A percentile compares a stretch with the other conserved stretches of the same genome.
These are phyloP conservation scores for Argopecten irradians DNA, from an alignment of 1,140 invertebrate genomes.

Conservation along the genomic window DNA sequence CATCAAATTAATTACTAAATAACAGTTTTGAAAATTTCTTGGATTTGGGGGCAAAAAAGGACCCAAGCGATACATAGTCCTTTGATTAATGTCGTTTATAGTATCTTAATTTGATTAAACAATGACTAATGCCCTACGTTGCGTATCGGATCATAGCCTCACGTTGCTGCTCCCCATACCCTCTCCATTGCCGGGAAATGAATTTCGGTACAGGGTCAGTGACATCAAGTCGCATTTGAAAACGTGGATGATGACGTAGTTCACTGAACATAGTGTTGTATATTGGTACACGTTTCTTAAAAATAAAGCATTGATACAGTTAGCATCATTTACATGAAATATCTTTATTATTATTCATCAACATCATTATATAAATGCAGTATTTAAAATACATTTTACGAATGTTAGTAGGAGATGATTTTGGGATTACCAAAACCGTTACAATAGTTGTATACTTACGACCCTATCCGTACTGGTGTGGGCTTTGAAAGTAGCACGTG, in stretches of 20 bases:
- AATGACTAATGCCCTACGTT: constrained; percentile 61
- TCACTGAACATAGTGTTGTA: constrained; percentile 77
- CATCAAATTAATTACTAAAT: too few relatives aligned
- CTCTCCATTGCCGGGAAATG: constrained; percentile 76
- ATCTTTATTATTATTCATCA: neutral
- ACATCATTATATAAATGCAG: neutral
- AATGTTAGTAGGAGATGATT: too few relatives aligned
- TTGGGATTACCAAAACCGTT: neutral
- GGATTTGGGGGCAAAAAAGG: too few relatives aligned
- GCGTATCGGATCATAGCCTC: constrained; percentile 72
- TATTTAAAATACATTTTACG: too few relatives aligned
- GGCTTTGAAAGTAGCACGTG: constrained; percentile 73
- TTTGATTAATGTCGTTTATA: too few relatives aligned
- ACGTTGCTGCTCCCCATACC: constrained; percentile 71
- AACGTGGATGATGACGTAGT: constrained; percentile 74
- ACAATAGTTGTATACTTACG: constrained; percentile 65
- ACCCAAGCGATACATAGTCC: too few relatives aligned
- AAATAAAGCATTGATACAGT: neutral
- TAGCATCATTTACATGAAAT: neutral
- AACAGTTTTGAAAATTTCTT: too few relatives aligned
- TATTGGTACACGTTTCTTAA: constrained; percentile 74
- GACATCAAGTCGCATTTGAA: constrained; percentile 71
- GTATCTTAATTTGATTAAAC: neutral
- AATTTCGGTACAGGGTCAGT: constrained; percentile 76
- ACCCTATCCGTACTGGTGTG: constrained; percentile 72